phyloP scores from a whole-genome alignment of 2,888 invertebrate genomes.

The Dendrolimus houi region DNA sequence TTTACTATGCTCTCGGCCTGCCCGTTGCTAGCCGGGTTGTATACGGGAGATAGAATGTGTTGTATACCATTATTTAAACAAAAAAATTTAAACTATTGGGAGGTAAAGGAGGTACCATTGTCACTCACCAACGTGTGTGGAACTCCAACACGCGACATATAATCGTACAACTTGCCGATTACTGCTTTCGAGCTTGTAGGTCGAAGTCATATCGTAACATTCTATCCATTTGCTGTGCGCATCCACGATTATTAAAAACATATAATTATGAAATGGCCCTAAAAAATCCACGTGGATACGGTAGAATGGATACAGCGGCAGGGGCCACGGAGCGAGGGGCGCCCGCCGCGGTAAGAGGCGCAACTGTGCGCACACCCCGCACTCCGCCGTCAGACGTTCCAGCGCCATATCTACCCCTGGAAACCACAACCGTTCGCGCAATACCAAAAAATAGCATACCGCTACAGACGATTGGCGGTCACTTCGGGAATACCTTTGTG shows the following conservation, averaged over 20 bases:
- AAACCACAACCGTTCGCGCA: too few relatives aligned
- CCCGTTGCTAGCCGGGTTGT: conserved; percentile 7
- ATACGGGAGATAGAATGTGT: conserved; percentile 11
- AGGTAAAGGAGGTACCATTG: too few relatives aligned
- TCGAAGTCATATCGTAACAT: conserved; percentile 9
- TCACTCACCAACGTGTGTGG: too few relatives aligned
- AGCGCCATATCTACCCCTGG: too few relatives aligned
- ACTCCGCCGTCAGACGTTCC: too few relatives aligned
- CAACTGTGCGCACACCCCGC: too few relatives aligned
- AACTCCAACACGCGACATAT: conserved; percentile 12
- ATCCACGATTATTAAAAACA: conserved; percentile 12
- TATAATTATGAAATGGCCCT: conserved; percentile 12
- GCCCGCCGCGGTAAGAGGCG: too few relatives aligned
- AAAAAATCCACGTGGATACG: conserved; percentile 18
- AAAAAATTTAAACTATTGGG: too few relatives aligned
- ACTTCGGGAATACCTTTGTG: too few relatives aligned
- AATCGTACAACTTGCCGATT: conserved; percentile 10
- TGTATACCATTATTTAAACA: too few relatives aligned
- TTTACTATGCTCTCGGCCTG: conserved; percentile 12
- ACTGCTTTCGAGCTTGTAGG: conserved; percentile 4
- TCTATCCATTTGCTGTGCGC: conserved; percentile 15
- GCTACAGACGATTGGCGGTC: too few relatives aligned
- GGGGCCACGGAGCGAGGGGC: neutral
- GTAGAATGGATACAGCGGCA: conserved; percentile 6
- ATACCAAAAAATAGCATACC: too few relatives aligned